Percentiles rank a stretch among this genome's conserved stretches.
Conservation (phyloP, 30 jellyfish, hydroid and myxozoan species). For the Hydractinia symbiolongicarpus region DNA sequence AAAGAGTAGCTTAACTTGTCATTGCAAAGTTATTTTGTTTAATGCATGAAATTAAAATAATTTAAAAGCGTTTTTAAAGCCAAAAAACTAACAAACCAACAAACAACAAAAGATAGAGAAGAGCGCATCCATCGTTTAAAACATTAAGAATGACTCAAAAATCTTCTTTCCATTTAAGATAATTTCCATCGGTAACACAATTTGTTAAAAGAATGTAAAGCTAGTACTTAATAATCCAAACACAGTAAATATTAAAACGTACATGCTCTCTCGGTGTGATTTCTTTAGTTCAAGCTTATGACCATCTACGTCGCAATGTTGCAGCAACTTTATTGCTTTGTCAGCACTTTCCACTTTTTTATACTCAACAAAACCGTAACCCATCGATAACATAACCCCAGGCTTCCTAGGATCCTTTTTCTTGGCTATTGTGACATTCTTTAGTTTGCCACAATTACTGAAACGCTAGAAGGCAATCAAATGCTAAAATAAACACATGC, state of each 20-base stretch:
- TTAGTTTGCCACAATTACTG: slow-evolving; percentile 55
- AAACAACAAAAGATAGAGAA: too few relatives aligned
- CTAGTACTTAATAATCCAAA: neutral
- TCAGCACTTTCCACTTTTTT: slow-evolving; percentile 52
- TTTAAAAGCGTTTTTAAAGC: too few relatives aligned
- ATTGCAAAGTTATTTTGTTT: too few relatives aligned
- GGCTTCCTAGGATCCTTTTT: slow-evolving; percentile 81
- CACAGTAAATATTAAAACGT: slow-evolving; percentile 11
- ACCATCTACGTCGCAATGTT: slow-evolving; percentile 85
- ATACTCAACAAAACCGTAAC: slow-evolving; percentile 96
- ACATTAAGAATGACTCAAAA: too few relatives aligned
- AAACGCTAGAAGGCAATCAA: slow-evolving; percentile 31
- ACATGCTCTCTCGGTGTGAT: slow-evolving; percentile 73
- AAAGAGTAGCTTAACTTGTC: too few relatives aligned
- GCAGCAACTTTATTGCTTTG: slow-evolving; percentile 82
- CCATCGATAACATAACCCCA: slow-evolving; percentile 75
- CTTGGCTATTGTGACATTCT: slow-evolving; percentile 78
- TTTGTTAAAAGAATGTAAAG: too few relatives aligned
- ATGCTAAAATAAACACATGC: neutral
- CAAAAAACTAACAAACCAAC: too few relatives aligned
- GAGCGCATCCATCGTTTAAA: too few relatives aligned
- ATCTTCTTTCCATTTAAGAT: too few relatives aligned
- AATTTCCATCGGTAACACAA: neutral
- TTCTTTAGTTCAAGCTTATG: slow-evolving; percentile 86
- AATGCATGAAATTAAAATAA: too few relatives aligned